Conservation (phyloP, 2,113 vertebrate species). For the Syngnathus scovelli region DNA sequence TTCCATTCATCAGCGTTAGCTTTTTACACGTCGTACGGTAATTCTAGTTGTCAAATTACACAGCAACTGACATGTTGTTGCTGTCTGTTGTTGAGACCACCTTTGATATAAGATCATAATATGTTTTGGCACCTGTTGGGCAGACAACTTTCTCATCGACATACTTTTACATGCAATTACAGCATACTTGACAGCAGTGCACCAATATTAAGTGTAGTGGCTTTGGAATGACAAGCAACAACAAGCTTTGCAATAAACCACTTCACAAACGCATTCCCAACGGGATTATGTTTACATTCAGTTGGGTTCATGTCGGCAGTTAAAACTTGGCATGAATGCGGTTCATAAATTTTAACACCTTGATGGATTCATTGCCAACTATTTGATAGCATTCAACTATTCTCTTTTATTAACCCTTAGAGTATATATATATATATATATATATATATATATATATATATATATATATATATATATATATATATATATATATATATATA, state of each 20-base stretch:
- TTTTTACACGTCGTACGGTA: constrained; percentile 35
- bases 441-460: too few relatives aligned
- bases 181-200: neutral
- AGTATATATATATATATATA: too few relatives aligned
- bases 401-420: too few relatives aligned
- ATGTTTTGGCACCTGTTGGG: constrained; percentile 32
- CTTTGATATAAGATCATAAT: constrained; percentile 17
- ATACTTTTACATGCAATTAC: neutral
- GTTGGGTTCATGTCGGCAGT: neutral
- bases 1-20: constrained; percentile 45
- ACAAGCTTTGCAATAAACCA: neutral
- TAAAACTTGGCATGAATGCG: neutral
- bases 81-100: constrained; percentile 22
- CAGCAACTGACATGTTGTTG: constrained; percentile 46
- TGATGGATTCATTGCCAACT: neutral
- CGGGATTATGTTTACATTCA: neutral
- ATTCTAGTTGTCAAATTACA: constrained; percentile 40
- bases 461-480: too few relatives aligned
- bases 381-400: too few relatives aligned
- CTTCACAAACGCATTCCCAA: neutral
- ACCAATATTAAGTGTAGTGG: neutral
- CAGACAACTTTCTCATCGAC: neutral
- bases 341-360: neutral
- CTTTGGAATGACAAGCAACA: constrained; percentile 7
- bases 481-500: too few relatives aligned